A percentile compares a stretch with the other conserved stretches of the same genome.
Evolutionary conservation across 2,797 vertebrate species (phyloP).

Genomic region (Pipistrellus nathusii): DNA sequence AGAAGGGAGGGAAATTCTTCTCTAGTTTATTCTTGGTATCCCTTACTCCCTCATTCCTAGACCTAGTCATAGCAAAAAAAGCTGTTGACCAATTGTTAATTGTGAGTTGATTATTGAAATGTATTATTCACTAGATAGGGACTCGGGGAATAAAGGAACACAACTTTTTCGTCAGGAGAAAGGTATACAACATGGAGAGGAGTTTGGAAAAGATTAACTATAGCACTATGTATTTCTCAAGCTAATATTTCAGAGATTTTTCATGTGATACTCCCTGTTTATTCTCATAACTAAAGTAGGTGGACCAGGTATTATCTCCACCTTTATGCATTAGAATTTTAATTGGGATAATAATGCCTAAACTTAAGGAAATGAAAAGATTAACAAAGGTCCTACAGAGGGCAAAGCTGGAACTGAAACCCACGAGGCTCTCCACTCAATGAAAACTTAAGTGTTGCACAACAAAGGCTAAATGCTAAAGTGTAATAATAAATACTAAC

Average conservation of each 20-base stretch:
- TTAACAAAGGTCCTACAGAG: background rate
- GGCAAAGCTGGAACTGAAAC: slow-evolving; percentile 39
- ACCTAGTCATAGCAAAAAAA: background rate
- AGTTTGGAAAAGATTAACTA: slow-evolving; percentile 37
- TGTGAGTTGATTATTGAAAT: slow-evolving; percentile 46
- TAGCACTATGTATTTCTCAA: slow-evolving; percentile 11
- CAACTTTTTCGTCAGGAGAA: slow-evolving; percentile 60
- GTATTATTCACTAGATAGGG: background rate
- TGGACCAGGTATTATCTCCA: background rate
- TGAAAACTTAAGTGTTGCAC: background rate
- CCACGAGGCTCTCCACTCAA: background rate
- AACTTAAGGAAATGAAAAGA: slow-evolving; percentile 29
- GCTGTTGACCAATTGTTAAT: slow-evolving; percentile 43
- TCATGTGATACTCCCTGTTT: background rate
- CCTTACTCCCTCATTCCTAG: slow-evolving; percentile 66
- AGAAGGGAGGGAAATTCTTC: slow-evolving; percentile 57
- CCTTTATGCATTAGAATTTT: slow-evolving; percentile 30
- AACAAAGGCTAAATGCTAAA: background rate
- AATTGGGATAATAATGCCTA: slow-evolving; percentile 10
- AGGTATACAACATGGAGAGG: slow-evolving; percentile 50
- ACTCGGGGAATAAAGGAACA: background rate
- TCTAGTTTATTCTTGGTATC: slow-evolving; percentile 25
- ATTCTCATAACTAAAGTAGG: slow-evolving; percentile 5
- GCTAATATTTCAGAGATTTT: slow-evolving; percentile 25
- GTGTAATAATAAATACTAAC: slow-evolving; percentile 1